phyloP scores from a whole-genome alignment of 2,888 invertebrate species.

The Opisthograptis luteolata region DNA sequence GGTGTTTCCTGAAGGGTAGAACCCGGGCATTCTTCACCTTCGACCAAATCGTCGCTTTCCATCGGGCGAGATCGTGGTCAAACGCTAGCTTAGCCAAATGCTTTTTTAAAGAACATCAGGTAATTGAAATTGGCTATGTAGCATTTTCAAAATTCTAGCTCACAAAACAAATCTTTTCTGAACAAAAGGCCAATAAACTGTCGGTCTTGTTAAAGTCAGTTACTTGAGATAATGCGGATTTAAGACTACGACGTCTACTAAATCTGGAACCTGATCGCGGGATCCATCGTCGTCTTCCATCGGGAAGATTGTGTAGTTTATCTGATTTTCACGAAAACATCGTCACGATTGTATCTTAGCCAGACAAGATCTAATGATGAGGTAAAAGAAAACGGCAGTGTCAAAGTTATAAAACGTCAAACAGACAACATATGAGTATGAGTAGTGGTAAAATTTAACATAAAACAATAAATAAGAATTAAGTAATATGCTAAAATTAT shows the following conservation, averaged over 20 bases:
- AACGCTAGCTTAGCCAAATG: too few relatives aligned
- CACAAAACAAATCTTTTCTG: neutral
- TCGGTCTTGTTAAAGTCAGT: conserved; percentile 14
- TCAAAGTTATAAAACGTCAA: too few relatives aligned
- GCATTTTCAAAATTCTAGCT: neutral
- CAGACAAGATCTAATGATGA: neutral
- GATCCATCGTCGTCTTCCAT: neutral
- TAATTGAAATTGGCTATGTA: neutral
- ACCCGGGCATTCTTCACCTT: too few relatives aligned
- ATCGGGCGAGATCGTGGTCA: too few relatives aligned
- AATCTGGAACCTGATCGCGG: conserved; percentile 27
- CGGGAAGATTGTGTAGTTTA: conserved; percentile 17
- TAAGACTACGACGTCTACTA: conserved; percentile 26
- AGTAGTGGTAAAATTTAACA: too few relatives aligned
- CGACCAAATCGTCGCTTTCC: too few relatives aligned
- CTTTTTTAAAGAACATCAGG: too few relatives aligned
- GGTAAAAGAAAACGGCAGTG: too few relatives aligned
- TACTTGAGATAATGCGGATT: conserved; percentile 16
- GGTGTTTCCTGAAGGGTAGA: too few relatives aligned
- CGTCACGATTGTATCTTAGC: conserved; percentile 6
- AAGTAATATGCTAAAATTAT: too few relatives aligned
- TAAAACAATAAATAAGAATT: too few relatives aligned
- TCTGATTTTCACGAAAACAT: conserved; percentile 13
- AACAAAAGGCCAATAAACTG: conserved; percentile 4
- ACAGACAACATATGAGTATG: too few relatives aligned